These are phyloP conservation scores for Drosophila parvula DNA, from an alignment of 1,140 invertebrate species.

Conservation along the genomic window DNA sequence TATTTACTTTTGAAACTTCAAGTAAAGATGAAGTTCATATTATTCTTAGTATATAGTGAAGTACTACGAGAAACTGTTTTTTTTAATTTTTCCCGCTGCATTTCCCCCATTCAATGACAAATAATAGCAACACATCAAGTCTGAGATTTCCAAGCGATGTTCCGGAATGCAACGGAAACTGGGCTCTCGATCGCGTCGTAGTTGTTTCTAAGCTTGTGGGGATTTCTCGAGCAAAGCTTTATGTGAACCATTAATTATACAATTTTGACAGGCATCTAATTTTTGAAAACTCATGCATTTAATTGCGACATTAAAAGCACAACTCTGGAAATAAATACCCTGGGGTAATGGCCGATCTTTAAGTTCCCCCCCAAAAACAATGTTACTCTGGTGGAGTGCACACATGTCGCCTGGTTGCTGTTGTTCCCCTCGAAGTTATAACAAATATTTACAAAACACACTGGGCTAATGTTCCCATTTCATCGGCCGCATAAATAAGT, in stretches of 20 bases:
- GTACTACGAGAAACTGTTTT: neutral
- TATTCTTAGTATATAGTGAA: neutral
- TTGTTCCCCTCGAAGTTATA: conserved; percentile 60
- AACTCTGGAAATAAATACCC: conserved; percentile 50
- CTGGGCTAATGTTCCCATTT: conserved; percentile 79
- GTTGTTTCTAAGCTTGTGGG: conserved; percentile 12
- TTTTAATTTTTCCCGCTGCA: neutral
- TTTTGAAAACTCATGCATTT: conserved; percentile 80
- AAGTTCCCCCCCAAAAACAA: conserved; percentile 39
- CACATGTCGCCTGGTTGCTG: conserved; percentile 33
- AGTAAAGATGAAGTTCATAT: no score
- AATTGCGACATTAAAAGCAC: conserved; percentile 81
- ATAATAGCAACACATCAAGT: conserved; percentile 2
- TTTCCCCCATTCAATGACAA: neutral
- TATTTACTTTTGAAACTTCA: neutral
- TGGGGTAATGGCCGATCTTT: conserved; percentile 22
- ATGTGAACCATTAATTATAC: conserved; percentile 63
- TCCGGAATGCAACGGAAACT: neutral
- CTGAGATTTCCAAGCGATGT: conserved; percentile 14
- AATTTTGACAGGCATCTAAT: conserved; percentile 78
- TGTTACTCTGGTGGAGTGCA: conserved; percentile 28
- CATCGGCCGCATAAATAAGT: conserved; percentile 80
- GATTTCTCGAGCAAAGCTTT: conserved; percentile 54
- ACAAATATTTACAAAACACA: conserved; percentile 81
- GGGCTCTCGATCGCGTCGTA: neutral